A percentile compares a stretch with the other conserved stretches of the same genome.
These are phyloP conservation scores for Callyntrura guangdongensis DNA, from an alignment of 2,888 invertebrate species.

Conservation along the genomic window DNA sequence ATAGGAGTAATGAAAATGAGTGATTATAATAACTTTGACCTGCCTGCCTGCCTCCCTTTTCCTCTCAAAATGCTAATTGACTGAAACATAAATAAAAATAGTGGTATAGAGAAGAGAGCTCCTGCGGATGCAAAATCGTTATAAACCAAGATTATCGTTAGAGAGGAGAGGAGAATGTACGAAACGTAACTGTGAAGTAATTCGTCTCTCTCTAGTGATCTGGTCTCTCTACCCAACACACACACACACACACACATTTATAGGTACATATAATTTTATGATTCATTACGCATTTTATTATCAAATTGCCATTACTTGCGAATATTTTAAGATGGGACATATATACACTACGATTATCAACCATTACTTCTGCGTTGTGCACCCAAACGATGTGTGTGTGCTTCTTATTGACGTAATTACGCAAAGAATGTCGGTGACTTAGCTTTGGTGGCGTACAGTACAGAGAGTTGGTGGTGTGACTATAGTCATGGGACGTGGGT, in stretches of 20 bases:
- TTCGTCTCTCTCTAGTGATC: too few species aligned
- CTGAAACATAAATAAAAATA: slow-evolving; percentile 35
- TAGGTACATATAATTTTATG: too few species aligned
- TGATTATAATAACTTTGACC: slow-evolving; percentile 66
- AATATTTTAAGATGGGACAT: neutral
- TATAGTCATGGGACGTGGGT: neutral
- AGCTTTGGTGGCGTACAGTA: neutral
- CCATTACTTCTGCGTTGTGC: slow-evolving; percentile 46
- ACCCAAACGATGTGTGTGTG: too few species aligned
- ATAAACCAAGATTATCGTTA: neutral
- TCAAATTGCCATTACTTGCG: slow-evolving; percentile 20
- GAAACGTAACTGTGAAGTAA: slow-evolving; percentile 43
- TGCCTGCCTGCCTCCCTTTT: slow-evolving; percentile 53
- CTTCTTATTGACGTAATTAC: slow-evolving; percentile 54
- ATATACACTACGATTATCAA: slow-evolving; percentile 10
- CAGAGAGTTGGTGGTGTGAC: too few species aligned
- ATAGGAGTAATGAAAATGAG: slow-evolving; percentile 35
- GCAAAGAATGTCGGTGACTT: slow-evolving; percentile 40
- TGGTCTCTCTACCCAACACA: too few species aligned
- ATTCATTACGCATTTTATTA: slow-evolving; percentile 53
- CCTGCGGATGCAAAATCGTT: too few species aligned
- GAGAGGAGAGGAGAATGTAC: neutral
- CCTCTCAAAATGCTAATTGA: slow-evolving; percentile 63
- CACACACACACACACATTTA: neutral
- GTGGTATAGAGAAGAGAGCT: too few species aligned